Conservation (phyloP, 1,140 invertebrate genomes). For the Brachionus asplanchnoidis region DNA sequence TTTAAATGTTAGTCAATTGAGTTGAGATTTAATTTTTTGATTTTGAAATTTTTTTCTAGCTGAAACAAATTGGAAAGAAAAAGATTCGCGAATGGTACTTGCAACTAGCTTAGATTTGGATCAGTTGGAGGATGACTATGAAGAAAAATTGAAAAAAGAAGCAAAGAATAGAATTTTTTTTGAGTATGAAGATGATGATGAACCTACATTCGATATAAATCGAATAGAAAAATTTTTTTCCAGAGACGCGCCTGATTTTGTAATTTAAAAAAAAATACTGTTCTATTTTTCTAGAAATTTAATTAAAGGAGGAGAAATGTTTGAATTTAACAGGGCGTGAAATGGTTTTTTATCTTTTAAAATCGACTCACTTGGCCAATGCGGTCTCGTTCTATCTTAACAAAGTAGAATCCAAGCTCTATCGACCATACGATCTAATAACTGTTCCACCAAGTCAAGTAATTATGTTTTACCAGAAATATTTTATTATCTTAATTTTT, state of each 20-base stretch:
- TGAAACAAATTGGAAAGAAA: slow-evolving; percentile 39
- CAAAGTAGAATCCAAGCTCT: background rate
- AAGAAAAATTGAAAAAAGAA: background rate
- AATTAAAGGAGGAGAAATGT: slow-evolving; percentile 25
- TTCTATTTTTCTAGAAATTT: background rate
- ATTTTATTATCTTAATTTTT: no score
- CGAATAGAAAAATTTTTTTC: background rate
- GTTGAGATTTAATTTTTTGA: background rate
- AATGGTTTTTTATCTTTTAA: slow-evolving; percentile 30
- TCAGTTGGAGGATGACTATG: background rate
- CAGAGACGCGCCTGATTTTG: slow-evolving; percentile 17
- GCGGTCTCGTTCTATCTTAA: slow-evolving; percentile 5
- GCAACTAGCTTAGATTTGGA: slow-evolving; percentile 13
- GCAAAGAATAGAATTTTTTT: background rate
- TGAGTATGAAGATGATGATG: background rate
- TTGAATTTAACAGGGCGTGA: slow-evolving; percentile 30
- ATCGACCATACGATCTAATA: slow-evolving; percentile 23
- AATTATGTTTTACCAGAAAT: background rate
- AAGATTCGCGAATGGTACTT: background rate
- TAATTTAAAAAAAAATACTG: slow-evolving; percentile 9
- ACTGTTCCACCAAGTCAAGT: slow-evolving; percentile 10
- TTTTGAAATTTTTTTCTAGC: background rate
- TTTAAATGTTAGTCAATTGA: background rate
- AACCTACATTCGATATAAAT: background rate
- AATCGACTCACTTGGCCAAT: background rate